Conservation (phyloP, 2,888 invertebrate genomes). For the Leptodirus hochenwartii region DNA sequence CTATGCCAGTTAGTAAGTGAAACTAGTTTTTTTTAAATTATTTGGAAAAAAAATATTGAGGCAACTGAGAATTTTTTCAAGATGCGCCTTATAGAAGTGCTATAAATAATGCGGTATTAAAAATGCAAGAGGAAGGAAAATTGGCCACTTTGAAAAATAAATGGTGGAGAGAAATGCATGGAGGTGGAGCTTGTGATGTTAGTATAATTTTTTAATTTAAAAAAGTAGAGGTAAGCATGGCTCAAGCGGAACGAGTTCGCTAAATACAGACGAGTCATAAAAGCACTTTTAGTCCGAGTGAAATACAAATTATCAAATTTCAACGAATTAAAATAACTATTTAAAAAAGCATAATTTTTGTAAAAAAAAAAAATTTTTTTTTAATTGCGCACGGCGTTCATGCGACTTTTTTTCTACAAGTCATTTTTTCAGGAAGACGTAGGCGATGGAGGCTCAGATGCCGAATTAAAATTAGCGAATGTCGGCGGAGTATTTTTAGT, state of each 20-base stretch:
- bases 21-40: neutral
- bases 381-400: too few relatives aligned
- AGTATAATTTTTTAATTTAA: constrained; percentile 9
- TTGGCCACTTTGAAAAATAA: constrained; percentile 65
- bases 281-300: too few relatives aligned
- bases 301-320: too few relatives aligned
- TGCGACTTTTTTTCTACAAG: too few relatives aligned
- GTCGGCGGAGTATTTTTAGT: constrained; percentile 86
- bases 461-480: constrained; percentile 59
- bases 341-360: too few relatives aligned
- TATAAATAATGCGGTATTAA: constrained; percentile 77
- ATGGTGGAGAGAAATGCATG: constrained; percentile 72
- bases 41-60: neutral
- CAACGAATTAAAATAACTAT: too few relatives aligned
- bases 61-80: constrained; percentile 19
- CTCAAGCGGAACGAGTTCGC: constrained; percentile 4
- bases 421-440: constrained; percentile 8
- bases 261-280: too few relatives aligned
- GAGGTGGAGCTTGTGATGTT: constrained; percentile 25
- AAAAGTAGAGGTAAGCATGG: too few relatives aligned
- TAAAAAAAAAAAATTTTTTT: too few relatives aligned
- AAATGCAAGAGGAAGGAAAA: constrained; percentile 75
- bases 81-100: constrained; percentile 59
- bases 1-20: constrained; percentile 67
- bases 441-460: constrained; percentile 20